Conservation (phyloP, 2,797 vertebrate genomes). For the Rhynchotus rufescens region DNA sequence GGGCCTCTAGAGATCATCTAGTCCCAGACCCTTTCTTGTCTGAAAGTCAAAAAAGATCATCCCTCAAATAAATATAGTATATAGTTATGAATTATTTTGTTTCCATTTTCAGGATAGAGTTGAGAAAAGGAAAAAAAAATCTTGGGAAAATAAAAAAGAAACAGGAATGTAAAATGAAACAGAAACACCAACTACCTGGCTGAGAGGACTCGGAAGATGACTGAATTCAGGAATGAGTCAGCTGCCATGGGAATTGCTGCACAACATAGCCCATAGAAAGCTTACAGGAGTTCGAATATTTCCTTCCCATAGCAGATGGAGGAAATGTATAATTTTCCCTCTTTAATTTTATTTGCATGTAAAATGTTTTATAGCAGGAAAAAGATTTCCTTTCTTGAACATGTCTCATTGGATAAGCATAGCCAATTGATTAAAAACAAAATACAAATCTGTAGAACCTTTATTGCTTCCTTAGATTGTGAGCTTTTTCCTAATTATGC, state of each 20-base stretch:
- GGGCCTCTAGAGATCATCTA: no score
- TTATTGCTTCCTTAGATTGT: neutral
- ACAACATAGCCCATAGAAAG: neutral
- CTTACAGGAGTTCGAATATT: neutral
- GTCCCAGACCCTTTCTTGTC: neutral
- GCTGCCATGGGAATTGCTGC: constrained; percentile 2
- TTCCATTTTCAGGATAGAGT: neutral
- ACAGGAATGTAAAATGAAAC: neutral
- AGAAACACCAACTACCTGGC: neutral
- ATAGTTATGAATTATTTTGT: neutral
- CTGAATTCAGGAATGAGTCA: constrained; percentile 36
- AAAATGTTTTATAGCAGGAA: neutral
- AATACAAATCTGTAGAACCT: neutral
- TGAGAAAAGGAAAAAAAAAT: neutral
- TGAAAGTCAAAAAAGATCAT: neutral
- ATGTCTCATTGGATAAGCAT: neutral
- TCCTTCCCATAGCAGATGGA: neutral
- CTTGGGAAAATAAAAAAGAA: neutral
- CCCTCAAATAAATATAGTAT: neutral
- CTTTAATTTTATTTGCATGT: neutral
- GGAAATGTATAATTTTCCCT: neutral
- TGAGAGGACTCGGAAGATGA: neutral
- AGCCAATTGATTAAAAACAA: neutral
- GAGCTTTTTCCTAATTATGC: neutral
- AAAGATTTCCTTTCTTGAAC: neutral